phyloP scores from a whole-genome alignment of 2,888 invertebrate species.

The Chrysina gloriosa region DNA sequence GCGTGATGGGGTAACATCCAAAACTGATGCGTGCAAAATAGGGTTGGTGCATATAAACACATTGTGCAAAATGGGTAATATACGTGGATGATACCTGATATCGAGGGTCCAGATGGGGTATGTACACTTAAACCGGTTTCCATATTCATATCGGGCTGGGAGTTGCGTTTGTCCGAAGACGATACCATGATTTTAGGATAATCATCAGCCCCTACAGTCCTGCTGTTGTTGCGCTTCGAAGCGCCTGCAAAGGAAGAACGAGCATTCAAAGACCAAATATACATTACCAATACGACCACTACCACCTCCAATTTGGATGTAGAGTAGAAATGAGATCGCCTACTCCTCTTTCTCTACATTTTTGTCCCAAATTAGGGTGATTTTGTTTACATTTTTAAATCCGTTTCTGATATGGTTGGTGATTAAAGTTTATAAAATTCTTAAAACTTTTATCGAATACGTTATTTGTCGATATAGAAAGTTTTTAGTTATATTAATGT shows the following conservation, averaged over 20 bases:
- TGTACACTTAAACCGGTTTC: constrained; percentile 65
- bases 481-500: too few species aligned
- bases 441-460: too few species aligned
- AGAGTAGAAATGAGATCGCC: too few species aligned
- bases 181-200: constrained; percentile 63
- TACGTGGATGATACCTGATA: constrained; percentile 60
- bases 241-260: constrained; percentile 63
- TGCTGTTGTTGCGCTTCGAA: constrained; percentile 62
- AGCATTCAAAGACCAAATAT: constrained; percentile 45
- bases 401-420: too few species aligned
- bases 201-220: constrained; percentile 60
- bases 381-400: too few species aligned
- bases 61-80: neutral
- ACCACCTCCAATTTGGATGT: neutral
- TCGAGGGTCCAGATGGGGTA: constrained; percentile 65
- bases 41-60: constrained; percentile 7
- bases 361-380: too few species aligned
- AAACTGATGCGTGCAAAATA: constrained; percentile 1
- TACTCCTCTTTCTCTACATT: too few species aligned
- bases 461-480: too few species aligned
- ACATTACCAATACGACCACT: neutral
- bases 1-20: neutral
- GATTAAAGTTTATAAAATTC: too few species aligned
- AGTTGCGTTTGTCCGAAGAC: constrained; percentile 61
- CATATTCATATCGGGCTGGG: constrained; percentile 57